Evolutionary conservation across 2,888 invertebrate genomes (phyloP).

Genomic region (Bimastos eiseni): DNA sequence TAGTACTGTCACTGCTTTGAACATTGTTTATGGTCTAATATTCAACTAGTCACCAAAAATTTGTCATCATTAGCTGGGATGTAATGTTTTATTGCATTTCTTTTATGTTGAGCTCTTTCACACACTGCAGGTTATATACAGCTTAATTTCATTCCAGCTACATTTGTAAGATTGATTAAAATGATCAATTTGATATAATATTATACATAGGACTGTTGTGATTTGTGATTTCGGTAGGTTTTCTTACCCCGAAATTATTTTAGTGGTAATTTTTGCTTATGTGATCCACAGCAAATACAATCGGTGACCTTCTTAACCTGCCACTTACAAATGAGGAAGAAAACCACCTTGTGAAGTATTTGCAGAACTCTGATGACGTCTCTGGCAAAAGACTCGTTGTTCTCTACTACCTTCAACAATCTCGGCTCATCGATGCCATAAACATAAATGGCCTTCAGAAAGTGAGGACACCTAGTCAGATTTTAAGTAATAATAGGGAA

Average conservation of each 20-base stretch:
- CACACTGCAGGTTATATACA: too few species aligned
- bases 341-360: constrained; percentile 70
- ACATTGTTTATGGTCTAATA: too few species aligned
- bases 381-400: constrained; percentile 71
- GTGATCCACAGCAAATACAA: constrained; percentile 51
- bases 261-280: neutral
- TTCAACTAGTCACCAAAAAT: too few species aligned
- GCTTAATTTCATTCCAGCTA: neutral
- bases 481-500: neutral
- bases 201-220: neutral
- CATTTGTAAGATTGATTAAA: neutral
- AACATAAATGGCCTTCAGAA: constrained; percentile 53
- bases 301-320: constrained; percentile 70
- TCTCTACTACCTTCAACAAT: constrained; percentile 72
- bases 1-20: too few species aligned
- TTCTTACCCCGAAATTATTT: neutral
- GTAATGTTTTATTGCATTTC: too few species aligned
- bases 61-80: too few species aligned
- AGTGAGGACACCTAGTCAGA: neutral
- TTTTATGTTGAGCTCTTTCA: too few species aligned
- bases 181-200: too few species aligned
- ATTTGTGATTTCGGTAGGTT: neutral
- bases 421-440: constrained; percentile 63
- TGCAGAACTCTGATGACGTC: constrained; percentile 67
- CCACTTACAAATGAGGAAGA: constrained; percentile 72